These are phyloP conservation scores for Brachionus asplanchnoidis DNA, from an alignment of 1,140 invertebrate species.

Conservation along the genomic window DNA sequence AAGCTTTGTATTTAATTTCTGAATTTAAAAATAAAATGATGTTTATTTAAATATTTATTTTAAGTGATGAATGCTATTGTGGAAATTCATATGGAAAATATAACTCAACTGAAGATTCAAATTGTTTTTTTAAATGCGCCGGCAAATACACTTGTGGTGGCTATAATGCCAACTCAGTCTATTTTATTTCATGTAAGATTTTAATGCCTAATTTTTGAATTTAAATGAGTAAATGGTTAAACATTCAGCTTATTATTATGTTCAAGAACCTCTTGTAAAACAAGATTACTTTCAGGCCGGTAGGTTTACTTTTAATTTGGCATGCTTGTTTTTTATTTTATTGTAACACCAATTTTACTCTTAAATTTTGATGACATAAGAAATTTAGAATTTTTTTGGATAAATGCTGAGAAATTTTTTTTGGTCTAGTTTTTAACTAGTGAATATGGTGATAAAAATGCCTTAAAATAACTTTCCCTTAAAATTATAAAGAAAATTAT, in stretches of 20 bases:
- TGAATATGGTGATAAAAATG: too few relatives aligned
- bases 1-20: conserved; percentile 27
- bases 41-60: background rate
- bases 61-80: conserved; percentile 41
- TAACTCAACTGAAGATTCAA: background rate
- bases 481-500: too few relatives aligned
- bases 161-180: conserved; percentile 40
- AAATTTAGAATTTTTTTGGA: background rate
- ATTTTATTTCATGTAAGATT: conserved; percentile 33
- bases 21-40: background rate
- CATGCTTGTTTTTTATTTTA: background rate
- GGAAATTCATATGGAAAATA: conserved; percentile 29
- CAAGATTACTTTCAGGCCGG: background rate
- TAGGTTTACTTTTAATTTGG: background rate
- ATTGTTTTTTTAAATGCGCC: conserved; percentile 41
- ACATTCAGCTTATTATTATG: background rate
- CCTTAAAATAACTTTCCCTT: too few relatives aligned
- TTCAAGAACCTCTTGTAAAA: background rate
- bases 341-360: background rate
- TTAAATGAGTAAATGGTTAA: background rate
- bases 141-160: conserved; percentile 40
- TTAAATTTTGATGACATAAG: background rate
- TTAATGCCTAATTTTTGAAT: background rate
- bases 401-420: background rate
- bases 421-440: too few relatives aligned